These are phyloP conservation scores for Sylvilagus bachmani DNA, from an alignment of 2,113 vertebrate genomes.

Conservation along the genomic window DNA sequence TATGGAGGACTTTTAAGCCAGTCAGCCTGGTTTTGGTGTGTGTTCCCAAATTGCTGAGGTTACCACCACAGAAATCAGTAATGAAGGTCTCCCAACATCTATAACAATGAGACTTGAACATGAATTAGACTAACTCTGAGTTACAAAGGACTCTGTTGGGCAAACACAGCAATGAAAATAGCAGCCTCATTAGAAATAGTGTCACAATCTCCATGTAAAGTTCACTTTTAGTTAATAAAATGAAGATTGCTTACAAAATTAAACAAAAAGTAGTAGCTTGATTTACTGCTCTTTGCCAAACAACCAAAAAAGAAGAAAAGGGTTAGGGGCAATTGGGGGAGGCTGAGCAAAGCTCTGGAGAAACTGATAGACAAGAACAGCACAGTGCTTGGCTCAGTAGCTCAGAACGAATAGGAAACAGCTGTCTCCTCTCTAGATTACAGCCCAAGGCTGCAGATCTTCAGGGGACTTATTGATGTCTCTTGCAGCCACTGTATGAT, in stretches of 20 bases:
- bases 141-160: not conserved
- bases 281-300: not conserved
- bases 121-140: not conserved
- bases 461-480: not conserved
- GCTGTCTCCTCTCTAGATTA: not conserved
- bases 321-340: not conserved
- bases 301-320: not conserved
- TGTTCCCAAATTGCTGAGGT: not conserved
- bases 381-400: not conserved
- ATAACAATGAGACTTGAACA: not conserved
- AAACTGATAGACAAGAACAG: not conserved
- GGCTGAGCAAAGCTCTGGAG: not conserved
- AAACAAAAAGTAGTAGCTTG: not conserved
- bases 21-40: not conserved
- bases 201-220: not conserved
- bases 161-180: not conserved
- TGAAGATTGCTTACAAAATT: not conserved
- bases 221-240: not conserved
- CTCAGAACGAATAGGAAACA: not conserved
- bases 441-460: not conserved
- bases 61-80: not conserved
- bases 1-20: not conserved
- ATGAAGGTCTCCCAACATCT: not conserved
- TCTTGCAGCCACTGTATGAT: rapidly evolving
- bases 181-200: not conserved